These are phyloP conservation scores for Potorous gilbertii DNA, from an alignment of 2,797 vertebrate genomes.

Conservation along the genomic window DNA sequence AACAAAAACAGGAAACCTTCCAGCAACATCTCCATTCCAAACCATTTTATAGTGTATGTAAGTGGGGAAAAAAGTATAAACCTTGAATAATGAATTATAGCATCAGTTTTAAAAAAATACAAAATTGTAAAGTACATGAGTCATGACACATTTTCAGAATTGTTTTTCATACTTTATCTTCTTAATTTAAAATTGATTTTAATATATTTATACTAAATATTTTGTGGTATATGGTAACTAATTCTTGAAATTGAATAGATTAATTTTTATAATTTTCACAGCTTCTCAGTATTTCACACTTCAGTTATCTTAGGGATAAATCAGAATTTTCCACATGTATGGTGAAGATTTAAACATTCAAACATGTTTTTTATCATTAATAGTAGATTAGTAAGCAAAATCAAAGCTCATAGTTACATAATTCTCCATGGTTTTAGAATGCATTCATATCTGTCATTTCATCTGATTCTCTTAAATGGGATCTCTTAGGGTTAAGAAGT, in stretches of 20 bases:
- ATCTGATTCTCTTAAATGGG: background rate
- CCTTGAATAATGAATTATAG: slow-evolving; percentile 32
- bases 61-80: slow-evolving; percentile 13
- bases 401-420: background rate
- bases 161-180: background rate
- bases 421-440: background rate
- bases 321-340: background rate
- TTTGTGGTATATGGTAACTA: no score
- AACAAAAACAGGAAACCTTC: background rate
- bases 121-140: background rate
- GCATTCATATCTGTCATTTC: background rate
- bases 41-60: background rate
- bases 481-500: background rate
- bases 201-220: background rate
- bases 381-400: background rate
- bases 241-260: background rate
- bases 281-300: background rate
- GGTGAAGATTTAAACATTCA: background rate
- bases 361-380: background rate
- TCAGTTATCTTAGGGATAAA: background rate
- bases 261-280: background rate
- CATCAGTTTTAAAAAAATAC: background rate
- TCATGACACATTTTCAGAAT: background rate
- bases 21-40: slow-evolving; percentile 21
- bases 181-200: background rate